Evolutionary conservation across 2,888 invertebrate genomes (phyloP), one percentile per base, ranked within the genome.

Genomic region (Dimorphilus gyrociliatus): DNA sequence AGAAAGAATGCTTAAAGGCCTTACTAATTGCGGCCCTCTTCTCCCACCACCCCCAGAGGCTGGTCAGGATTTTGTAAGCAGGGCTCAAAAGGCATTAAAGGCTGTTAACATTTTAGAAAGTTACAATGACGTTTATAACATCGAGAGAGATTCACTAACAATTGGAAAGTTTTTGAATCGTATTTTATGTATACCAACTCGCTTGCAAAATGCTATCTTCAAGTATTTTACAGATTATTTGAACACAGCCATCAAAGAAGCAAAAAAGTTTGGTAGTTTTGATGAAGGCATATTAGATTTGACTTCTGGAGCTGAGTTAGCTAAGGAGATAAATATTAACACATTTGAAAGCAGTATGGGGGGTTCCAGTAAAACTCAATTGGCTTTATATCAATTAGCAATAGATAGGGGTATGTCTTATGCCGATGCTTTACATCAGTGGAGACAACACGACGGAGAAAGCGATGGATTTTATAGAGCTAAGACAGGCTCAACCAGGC

Each of bases 81-180:
- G n/a, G n/a, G n/a, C n/a, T n/a, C n/a, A 21, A n/a, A 21, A 21
- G 21, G 21, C 21, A 8, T 10, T 10, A 8, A 21, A 10, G 21
- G 8, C 21, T 10, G 23, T 14, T 15, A 14, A n/a, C 3, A 31
- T 33, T 10, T 17, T 16, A 16, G 33, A 33, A n/a, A 16, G 18
- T 27, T 39, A 34, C 13, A 40, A 38, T 23, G 30, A 32, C 18
- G 29, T 33, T 29, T 36, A 34, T 19, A 36, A 42, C 24, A 38
- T 37, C 23, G 44, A 44, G 16, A 27, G n/a, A n/a, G n/a, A n/a
- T n/a, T n/a, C n/a, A n/a, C n/a, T n/a, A n/a, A n/a, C n/a, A n/a
- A 92, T 97, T 73, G 82, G 86, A 39, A 97, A 94, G 69, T 99
- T 97, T 71, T 73, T 97, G 38, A 97, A 97, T 66, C 60, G 73